Base-by-base conservation (phyloP, 2,113 vertebrate genomes). In the Pangasianodon gigas region DNA sequence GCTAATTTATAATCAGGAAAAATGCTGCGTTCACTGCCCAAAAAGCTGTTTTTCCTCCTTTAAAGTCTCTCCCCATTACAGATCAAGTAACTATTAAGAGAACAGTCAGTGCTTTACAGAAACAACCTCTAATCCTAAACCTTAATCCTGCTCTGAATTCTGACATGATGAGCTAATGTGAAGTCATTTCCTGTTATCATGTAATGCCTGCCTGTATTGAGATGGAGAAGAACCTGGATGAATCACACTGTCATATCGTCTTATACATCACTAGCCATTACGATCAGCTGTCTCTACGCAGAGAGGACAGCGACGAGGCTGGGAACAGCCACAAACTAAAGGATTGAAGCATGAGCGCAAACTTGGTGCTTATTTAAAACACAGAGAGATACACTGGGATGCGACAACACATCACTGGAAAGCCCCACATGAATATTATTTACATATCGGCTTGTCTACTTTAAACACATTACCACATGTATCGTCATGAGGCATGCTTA, bases 101-200 rank as follows among this genome's bases (percentile, higher is more conserved):
- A 46, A 60, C 54, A 84, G 32, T 14, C 82, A 29, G 32, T 11
- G 8, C 54, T 62, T 29, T 48, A 82, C 85, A 81, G 79, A 89
- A 79, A n/a, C 44, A 52, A 6, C 10, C 32, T 77, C 46, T 3
- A 37, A 81, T 37, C 65, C 80, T 16, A 44, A 52, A 48, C 14
- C 54, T 51, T 37, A 56, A 83, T 71, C 79, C 16, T 29, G 44
- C 21, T 24, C 84, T 29, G 24, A 46, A 44, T n/a, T 41, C 37
- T 52, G 83, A 24, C 54, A 62, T 19, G 44, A 80, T 65, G 71
- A 86, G 26, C 74, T 75, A 41, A 44, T 37, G 67, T 19, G n/a
- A 58, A 75, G 88, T 89, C 89, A 90, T 62, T 85, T 90, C 84
- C 74, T 56, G 60, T 56, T 71, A n/a, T 85, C 74, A 60, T 56